These are phyloP conservation scores for Actenoides lindsayi DNA, from an alignment of 2,113 vertebrate genomes.

Conservation along the genomic window DNA sequence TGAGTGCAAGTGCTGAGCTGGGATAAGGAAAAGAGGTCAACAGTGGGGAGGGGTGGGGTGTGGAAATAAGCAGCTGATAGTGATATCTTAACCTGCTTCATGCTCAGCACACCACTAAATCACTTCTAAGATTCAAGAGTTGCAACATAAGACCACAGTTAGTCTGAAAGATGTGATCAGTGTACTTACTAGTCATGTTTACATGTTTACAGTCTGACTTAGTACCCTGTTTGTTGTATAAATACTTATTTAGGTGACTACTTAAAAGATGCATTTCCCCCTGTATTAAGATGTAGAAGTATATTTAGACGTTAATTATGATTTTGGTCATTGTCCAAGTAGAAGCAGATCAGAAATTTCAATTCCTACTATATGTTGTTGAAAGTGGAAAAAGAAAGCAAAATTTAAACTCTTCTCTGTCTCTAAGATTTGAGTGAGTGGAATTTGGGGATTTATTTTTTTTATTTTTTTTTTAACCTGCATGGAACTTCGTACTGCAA, in stretches of 20 bases:
- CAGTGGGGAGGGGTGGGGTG: background rate
- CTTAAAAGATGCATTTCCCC: background rate
- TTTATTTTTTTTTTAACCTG: background rate
- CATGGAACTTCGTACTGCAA: rapidly evolving
- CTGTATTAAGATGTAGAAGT: background rate
- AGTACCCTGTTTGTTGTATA: background rate
- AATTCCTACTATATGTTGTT: background rate
- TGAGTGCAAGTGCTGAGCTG: background rate
- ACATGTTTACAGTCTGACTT: background rate
- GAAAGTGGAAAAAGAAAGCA: background rate
- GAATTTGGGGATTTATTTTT: background rate
- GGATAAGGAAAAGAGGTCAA: background rate
- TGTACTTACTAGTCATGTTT: background rate
- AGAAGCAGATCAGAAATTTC: background rate
- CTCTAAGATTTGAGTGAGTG: background rate
- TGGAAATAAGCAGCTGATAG: background rate
- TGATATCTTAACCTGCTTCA: background rate
- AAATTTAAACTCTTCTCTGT: background rate
- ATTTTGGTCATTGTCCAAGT: background rate
- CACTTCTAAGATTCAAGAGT: background rate
- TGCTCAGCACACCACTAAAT: background rate
- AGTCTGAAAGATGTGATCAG: background rate
- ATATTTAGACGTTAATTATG: background rate
- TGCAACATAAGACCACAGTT: background rate
- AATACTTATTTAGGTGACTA: background rate